These are phyloP conservation scores for Belgica antarctica DNA, from an alignment of 2,888 invertebrate species.

Conservation along the genomic window DNA sequence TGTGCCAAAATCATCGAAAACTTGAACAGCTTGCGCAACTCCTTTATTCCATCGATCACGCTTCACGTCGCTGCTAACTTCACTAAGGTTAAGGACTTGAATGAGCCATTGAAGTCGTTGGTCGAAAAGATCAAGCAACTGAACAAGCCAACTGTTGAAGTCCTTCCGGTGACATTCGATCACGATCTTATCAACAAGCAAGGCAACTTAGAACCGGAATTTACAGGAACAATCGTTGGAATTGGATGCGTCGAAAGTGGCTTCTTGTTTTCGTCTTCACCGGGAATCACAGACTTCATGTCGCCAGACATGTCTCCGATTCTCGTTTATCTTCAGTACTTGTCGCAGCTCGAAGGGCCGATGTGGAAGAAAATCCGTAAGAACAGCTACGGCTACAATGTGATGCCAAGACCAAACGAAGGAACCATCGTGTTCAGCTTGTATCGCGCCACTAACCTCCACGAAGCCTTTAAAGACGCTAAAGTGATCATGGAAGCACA, in stretches of 20 bases:
- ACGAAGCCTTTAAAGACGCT: slow-evolving; percentile 76
- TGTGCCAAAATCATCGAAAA: slow-evolving; percentile 57
- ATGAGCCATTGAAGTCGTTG: slow-evolving; percentile 22
- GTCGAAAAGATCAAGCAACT: slow-evolving; percentile 12
- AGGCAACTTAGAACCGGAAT: slow-evolving; percentile 49
- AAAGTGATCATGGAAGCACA: slow-evolving; percentile 69
- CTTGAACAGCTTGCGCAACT: slow-evolving; percentile 61
- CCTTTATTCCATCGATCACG: slow-evolving; percentile 62
- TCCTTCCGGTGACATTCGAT: slow-evolving; percentile 56
- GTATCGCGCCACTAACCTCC: slow-evolving; percentile 73
- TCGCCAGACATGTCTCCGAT: slow-evolving; percentile 70
- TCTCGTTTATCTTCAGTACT: slow-evolving; percentile 77
- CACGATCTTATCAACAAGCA: slow-evolving; percentile 52
- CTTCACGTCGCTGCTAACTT: slow-evolving; percentile 74
- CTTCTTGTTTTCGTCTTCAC: slow-evolving; percentile 67
- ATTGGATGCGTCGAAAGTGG: slow-evolving; percentile 80
- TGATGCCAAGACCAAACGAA: slow-evolving; percentile 64
- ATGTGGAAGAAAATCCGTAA: slow-evolving; percentile 87
- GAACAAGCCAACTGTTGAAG: not conserved
- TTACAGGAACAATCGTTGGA: slow-evolving; percentile 68
- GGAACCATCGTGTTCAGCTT: slow-evolving; percentile 71
- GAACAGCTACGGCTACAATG: slow-evolving; percentile 77
- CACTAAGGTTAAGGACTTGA: slow-evolving; percentile 44
- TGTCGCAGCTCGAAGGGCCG: slow-evolving; percentile 66
- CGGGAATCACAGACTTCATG: slow-evolving; percentile 64